Evolutionary conservation across 2,888 invertebrate species (phyloP).

Genomic region (Drymonia ruficornis): DNA sequence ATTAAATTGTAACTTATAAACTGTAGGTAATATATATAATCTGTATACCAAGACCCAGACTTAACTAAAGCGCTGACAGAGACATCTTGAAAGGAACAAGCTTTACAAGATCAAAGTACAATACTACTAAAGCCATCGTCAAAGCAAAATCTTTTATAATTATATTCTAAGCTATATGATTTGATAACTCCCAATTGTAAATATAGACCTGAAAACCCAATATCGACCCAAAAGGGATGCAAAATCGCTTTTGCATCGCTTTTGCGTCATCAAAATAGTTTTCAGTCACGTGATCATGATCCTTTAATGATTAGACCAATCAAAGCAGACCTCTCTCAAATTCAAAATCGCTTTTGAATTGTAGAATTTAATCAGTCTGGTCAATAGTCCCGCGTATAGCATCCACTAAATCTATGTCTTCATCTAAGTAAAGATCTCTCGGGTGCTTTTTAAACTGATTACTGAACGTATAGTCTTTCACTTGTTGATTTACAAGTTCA

Average conservation of each 20-base stretch:
- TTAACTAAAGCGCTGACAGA: conserved; percentile 6
- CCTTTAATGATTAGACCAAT: too few relatives aligned
- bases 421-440: not conserved
- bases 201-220: not conserved
- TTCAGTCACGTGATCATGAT: too few relatives aligned
- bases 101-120: not conserved
- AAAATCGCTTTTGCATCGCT: not conserved
- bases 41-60: not conserved
- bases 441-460: not conserved
- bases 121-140: not conserved
- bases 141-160: too few relatives aligned
- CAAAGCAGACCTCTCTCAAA: not conserved
- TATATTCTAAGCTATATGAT: too few relatives aligned
- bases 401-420: not conserved
- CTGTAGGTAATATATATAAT: conserved; percentile 1
- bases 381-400: not conserved
- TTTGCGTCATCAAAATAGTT: too few relatives aligned
- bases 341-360: not conserved
- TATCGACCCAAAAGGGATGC: too few relatives aligned
- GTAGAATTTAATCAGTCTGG: not conserved
- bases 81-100: not conserved
- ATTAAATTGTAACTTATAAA: conserved; percentile 3
- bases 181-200: not conserved
- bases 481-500: not conserved
- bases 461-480: conserved; percentile 1